Conservation (phyloP, 2,888 invertebrate genomes). For the Laothoe populi region DNA sequence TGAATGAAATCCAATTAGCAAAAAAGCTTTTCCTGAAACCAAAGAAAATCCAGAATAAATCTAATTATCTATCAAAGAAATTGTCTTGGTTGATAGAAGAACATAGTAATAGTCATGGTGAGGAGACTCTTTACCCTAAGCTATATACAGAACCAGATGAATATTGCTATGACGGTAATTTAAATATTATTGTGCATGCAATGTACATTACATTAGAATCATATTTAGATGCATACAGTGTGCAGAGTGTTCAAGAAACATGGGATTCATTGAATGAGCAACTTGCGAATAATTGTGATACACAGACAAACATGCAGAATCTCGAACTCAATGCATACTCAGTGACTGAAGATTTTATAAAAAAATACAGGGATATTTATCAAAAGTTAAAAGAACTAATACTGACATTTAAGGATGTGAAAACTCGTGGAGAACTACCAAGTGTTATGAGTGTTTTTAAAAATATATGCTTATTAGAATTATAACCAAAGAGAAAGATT, state of each 20-base stretch:
- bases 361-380: slow-evolving; percentile 62
- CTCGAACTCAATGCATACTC: slow-evolving; percentile 48
- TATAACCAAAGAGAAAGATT: not conserved
- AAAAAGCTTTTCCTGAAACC: slow-evolving; percentile 44
- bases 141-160: slow-evolving; percentile 37
- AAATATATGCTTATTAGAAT: slow-evolving; percentile 52
- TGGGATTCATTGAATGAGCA: slow-evolving; percentile 59
- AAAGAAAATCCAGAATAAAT: slow-evolving; percentile 40
- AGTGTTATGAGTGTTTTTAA: slow-evolving; percentile 57
- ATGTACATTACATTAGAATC: slow-evolving; percentile 66
- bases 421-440: slow-evolving; percentile 47
- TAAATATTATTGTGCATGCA: slow-evolving; percentile 54
- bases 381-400: slow-evolving; percentile 57
- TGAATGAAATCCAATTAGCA: slow-evolving; percentile 42
- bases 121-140: slow-evolving; percentile 46
- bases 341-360: slow-evolving; percentile 63
- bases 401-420: slow-evolving; percentile 47
- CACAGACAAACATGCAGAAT: slow-evolving; percentile 30
- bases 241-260: slow-evolving; percentile 60
- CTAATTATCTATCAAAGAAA: slow-evolving; percentile 51
- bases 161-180: slow-evolving; percentile 34
- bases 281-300: slow-evolving; percentile 33
- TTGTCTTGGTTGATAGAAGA: slow-evolving; percentile 31
- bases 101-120: not conserved
- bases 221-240: slow-evolving; percentile 66